These are phyloP conservation scores for Oeneis ivallda DNA, from an alignment of 2,888 invertebrate genomes.

Conservation along the genomic window DNA sequence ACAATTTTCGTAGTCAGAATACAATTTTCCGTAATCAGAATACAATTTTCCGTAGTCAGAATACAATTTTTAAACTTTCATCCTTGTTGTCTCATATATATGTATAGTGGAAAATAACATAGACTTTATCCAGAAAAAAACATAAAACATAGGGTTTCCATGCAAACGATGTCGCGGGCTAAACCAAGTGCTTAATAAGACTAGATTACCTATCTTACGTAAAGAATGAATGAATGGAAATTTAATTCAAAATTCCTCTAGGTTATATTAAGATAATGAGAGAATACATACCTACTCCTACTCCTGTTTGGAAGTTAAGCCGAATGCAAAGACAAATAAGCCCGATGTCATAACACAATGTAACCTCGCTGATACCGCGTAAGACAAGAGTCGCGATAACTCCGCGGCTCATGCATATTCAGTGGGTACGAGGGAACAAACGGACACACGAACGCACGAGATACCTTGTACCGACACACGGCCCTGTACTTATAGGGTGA, in stretches of 20 bases:
- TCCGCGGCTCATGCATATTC: constrained; percentile 70
- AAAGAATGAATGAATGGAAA: background rate
- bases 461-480: constrained; percentile 46
- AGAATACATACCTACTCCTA: background rate
- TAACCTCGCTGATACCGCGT: constrained; percentile 48
- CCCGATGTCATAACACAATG: constrained; percentile 51
- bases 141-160: no score
- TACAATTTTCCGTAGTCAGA: no score
- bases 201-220: background rate
- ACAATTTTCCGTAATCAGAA: no score
- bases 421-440: constrained; percentile 57
- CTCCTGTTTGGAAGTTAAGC: constrained; percentile 8
- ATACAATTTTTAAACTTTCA: no score
- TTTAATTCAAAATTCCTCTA: constrained; percentile 1
- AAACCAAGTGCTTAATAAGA: no score
- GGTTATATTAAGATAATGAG: background rate
- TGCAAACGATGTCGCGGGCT: no score
- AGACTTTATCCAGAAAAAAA: no score
- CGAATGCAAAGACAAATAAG: constrained; percentile 28
- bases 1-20: no score
- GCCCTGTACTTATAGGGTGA: constrained; percentile 40
- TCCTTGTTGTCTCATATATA: no score
- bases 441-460: constrained; percentile 55
- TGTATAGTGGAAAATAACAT: no score
- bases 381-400: constrained; percentile 49